phyloP scores from a whole-genome alignment of 1,140 invertebrate genomes.

The Glossosoma conforme region DNA sequence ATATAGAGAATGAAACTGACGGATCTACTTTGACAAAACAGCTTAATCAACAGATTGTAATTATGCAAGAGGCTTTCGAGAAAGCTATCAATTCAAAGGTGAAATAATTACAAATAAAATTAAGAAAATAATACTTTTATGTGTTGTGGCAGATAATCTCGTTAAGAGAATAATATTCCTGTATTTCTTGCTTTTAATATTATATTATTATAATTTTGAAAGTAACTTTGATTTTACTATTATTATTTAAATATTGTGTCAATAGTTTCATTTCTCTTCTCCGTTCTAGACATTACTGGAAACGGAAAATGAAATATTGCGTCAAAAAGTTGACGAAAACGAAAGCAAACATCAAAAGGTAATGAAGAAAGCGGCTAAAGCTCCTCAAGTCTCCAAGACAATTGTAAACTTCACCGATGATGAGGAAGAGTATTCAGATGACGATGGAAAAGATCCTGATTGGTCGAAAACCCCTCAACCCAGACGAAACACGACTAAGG shows the following conservation, averaged over 20 bases:
- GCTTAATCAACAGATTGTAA: constrained; percentile 18
- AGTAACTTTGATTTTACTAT: no score
- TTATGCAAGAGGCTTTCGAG: constrained; percentile 20
- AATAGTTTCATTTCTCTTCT: no score
- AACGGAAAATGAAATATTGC: constrained; percentile 24
- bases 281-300: background rate
- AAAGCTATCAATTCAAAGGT: constrained; percentile 5
- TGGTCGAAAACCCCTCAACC: constrained; percentile 65
- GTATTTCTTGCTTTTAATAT: no score
- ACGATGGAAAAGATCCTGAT: constrained; percentile 59
- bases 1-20: constrained; percentile 1
- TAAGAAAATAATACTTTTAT: no score
- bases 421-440: constrained; percentile 44
- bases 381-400: no score
- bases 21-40: constrained; percentile 7
- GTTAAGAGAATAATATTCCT: no score
- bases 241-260: no score
- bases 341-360: constrained; percentile 9
- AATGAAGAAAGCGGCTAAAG: constrained; percentile 6
- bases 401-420: constrained; percentile 32
- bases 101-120: no score
- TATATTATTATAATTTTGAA: no score
- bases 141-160: no score
- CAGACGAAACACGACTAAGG: no score
- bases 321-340: constrained; percentile 26